A percentile compares a stretch with the other conserved stretches of the same genome.
Evolutionary conservation across 1,140 invertebrate species (phyloP).

Genomic region (Diorhabda sublineata): DNA sequence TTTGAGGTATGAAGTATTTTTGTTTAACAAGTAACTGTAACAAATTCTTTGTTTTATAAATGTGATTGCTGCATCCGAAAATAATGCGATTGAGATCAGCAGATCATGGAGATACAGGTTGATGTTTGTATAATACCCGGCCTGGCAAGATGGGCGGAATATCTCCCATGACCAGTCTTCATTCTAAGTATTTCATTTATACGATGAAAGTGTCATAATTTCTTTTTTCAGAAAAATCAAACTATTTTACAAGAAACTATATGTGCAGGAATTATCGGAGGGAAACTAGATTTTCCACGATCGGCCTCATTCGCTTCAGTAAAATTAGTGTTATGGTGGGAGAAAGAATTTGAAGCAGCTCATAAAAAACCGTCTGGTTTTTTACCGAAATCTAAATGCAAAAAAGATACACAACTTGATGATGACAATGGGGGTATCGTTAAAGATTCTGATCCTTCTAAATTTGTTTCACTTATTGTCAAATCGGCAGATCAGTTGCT

Average conservation of each 20-base stretch:
- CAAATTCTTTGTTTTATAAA: no score
- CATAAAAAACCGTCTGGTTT: conserved; percentile 50
- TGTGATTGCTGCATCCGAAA: background rate
- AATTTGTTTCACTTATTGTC: conserved; percentile 63
- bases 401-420: conserved; percentile 39
- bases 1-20: no score
- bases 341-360: conserved; percentile 62
- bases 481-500: conserved; percentile 66
- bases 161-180: no score
- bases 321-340: conserved; percentile 75
- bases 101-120: background rate
- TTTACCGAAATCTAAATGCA: conserved; percentile 40
- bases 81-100: background rate
- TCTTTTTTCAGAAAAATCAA: conserved; percentile 60
- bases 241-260: conserved; percentile 69
- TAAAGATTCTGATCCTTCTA: conserved; percentile 66
- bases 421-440: conserved; percentile 53
- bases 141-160: no score
- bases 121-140: background rate
- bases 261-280: conserved; percentile 68
- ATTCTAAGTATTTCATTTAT: background rate
- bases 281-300: conserved; percentile 71
- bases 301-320: conserved; percentile 75
- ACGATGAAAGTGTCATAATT: background rate
- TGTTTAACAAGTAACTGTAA: no score